A percentile compares a stretch with the other conserved stretches of the same genome.
Evolutionary conservation across 2,888 invertebrate genomes (phyloP).

Genomic region (Acronicta alni): DNA sequence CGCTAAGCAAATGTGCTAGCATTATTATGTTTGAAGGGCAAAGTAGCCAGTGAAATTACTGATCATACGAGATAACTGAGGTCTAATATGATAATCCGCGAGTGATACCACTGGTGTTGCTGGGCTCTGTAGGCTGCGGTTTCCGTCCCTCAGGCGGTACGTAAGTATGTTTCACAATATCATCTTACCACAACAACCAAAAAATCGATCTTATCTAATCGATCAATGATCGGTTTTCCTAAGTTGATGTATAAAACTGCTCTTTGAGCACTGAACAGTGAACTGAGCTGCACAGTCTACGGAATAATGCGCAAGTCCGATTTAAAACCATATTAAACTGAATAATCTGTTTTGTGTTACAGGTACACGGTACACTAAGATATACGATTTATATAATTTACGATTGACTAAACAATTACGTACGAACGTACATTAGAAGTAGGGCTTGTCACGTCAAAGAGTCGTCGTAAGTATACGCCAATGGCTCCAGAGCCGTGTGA

Average conservation of each 20-base stretch:
- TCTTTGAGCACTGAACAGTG: too few relatives aligned
- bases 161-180: too few relatives aligned
- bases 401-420: slow-evolving; percentile 74
- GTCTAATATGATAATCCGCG: too few relatives aligned
- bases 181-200: too few relatives aligned
- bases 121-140: too few relatives aligned
- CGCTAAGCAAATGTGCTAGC: too few relatives aligned
- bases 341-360: slow-evolving; percentile 17
- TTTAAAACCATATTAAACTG: slow-evolving; percentile 9
- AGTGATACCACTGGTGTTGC: too few relatives aligned
- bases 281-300: neutral
- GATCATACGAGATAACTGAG: too few relatives aligned
- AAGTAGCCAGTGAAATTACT: too few relatives aligned
- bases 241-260: neutral
- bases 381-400: slow-evolving; percentile 58
- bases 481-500: slow-evolving; percentile 72
- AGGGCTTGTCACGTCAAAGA: slow-evolving; percentile 78
- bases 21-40: too few relatives aligned
- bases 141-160: too few relatives aligned
- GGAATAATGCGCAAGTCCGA: neutral
- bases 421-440: slow-evolving; percentile 67
- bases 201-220: too few relatives aligned
- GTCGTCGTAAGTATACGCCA: slow-evolving; percentile 75
- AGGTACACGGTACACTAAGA: slow-evolving; percentile 31
- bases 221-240: neutral